A percentile compares a stretch with the other conserved stretches of the same genome.
phyloP scores from a whole-genome alignment of 2,888 invertebrate species.

The Phalangium opilio region DNA sequence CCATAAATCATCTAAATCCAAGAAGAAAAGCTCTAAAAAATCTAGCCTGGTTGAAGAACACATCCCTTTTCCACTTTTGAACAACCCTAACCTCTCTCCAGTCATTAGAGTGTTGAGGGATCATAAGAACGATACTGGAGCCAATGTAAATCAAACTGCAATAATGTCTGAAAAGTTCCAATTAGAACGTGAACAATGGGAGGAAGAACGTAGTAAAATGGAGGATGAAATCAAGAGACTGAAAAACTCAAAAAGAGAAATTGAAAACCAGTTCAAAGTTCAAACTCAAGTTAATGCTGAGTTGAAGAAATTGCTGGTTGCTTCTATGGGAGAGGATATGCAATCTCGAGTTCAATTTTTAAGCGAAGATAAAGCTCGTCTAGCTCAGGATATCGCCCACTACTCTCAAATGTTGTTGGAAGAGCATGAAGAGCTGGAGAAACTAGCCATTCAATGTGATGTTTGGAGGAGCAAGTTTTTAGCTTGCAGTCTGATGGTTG shows the following conservation, averaged over 20 bases:
- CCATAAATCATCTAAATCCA: conserved; percentile 2
- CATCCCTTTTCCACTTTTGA: conserved; percentile 1
- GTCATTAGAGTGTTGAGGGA: background rate
- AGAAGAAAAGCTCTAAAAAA: background rate
- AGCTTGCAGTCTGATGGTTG: conserved; percentile 82
- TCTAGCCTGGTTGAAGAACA: background rate
- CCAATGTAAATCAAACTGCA: background rate
- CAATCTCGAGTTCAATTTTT: conserved; percentile 74
- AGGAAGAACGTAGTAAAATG: conserved; percentile 37
- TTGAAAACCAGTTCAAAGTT: conserved; percentile 67
- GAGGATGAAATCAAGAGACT: conserved; percentile 46
- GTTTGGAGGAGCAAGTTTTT: conserved; percentile 94
- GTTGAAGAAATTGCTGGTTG: conserved; percentile 77
- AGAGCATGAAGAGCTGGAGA: conserved; percentile 81
- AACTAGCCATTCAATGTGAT: conserved; percentile 82
- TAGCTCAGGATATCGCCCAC: conserved; percentile 67
- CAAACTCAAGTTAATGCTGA: conserved; percentile 82
- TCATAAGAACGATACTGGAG: background rate
- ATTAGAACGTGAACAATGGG: conserved; percentile 24
- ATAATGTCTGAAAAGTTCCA: no score
- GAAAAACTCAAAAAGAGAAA: conserved; percentile 49
- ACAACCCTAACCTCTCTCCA: background rate
- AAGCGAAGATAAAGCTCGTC: conserved; percentile 77
- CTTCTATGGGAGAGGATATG: conserved; percentile 87
- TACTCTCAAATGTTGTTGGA: conserved; percentile 58